Conservation (phyloP, 2,888 invertebrate genomes). For the Melanophora roralis region DNA sequence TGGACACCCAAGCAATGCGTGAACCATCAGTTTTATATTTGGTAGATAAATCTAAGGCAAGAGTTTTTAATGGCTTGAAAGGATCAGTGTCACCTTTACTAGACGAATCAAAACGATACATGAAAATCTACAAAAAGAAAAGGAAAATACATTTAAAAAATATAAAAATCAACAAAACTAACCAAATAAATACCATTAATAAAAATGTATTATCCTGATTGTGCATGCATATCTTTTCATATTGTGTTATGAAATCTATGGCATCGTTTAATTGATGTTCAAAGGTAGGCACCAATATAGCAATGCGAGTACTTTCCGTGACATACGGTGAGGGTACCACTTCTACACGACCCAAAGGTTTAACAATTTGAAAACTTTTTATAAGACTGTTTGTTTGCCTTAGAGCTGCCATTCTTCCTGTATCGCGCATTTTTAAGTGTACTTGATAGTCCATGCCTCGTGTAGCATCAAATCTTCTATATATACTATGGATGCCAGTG, state of each 20-base stretch:
- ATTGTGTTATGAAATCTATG: slow-evolving; percentile 84
- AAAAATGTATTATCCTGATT: slow-evolving; percentile 88
- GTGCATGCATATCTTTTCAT: slow-evolving; percentile 84
- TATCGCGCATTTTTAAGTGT: slow-evolving; percentile 82
- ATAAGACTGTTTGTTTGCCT: slow-evolving; percentile 76
- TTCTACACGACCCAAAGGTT: slow-evolving; percentile 91
- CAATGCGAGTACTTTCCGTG: slow-evolving; percentile 92
- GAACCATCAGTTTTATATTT: slow-evolving; percentile 84
- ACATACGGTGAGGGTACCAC: slow-evolving; percentile 96
- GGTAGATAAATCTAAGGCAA: slow-evolving; percentile 81
- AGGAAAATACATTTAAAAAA: background rate
- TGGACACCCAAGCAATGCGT: slow-evolving; percentile 84
- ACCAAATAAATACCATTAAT: slow-evolving; percentile 79
- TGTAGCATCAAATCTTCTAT: slow-evolving; percentile 87
- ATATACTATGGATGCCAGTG: slow-evolving; percentile 82
- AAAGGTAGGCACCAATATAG: slow-evolving; percentile 85
- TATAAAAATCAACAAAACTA: background rate
- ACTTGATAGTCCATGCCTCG: slow-evolving; percentile 91
- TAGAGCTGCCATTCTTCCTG: slow-evolving; percentile 66
- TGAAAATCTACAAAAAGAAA: slow-evolving; percentile 78
- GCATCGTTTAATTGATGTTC: slow-evolving; percentile 80
- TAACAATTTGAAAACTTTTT: slow-evolving; percentile 87
- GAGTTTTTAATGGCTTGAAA: slow-evolving; percentile 81
- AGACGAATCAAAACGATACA: slow-evolving; percentile 81
- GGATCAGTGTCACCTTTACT: slow-evolving; percentile 82